Conservation (phyloP, 2,797 vertebrate species). For the Muscicapa comitata region DNA sequence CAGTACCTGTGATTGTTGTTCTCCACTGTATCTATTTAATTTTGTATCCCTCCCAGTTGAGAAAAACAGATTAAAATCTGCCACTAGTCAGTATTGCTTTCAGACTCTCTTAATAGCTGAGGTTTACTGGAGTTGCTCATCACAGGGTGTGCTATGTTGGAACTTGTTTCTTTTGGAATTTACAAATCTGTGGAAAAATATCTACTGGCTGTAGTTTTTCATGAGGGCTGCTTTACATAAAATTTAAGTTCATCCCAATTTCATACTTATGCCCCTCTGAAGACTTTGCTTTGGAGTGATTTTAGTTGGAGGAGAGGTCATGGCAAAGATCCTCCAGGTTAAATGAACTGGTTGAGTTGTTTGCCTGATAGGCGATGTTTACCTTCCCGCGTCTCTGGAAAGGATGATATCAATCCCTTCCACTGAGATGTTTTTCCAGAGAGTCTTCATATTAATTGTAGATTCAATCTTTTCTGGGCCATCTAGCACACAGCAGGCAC, state of each 20-base stretch:
- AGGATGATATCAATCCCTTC: conserved; percentile 73
- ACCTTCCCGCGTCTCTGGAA: conserved; percentile 87
- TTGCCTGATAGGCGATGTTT: not conserved
- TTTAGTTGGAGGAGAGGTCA: not conserved
- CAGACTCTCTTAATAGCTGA: not conserved
- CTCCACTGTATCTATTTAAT: not conserved
- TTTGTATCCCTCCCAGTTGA: conserved; percentile 16
- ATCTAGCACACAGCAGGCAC: conserved; percentile 74
- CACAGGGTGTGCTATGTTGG: not conserved
- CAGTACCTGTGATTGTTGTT: conserved; percentile 17
- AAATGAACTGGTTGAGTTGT: not conserved
- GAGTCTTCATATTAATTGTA: conserved; percentile 74
- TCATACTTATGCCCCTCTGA: not conserved
- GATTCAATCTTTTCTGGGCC: conserved; percentile 81
- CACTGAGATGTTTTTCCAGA: conserved; percentile 68
- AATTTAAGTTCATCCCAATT: not conserved
- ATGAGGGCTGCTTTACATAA: not conserved
- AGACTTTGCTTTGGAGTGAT: not conserved
- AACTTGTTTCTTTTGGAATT: conserved; percentile 34
- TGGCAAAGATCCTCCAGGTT: not conserved
- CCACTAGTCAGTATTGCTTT: conserved; percentile 1
- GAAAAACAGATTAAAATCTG: conserved; percentile 50
- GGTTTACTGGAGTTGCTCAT: not conserved
- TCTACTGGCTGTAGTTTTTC: not conserved
- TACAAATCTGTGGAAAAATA: conserved; percentile 24